phyloP scores from a whole-genome alignment of 2,888 invertebrate genomes.

The Cryptophagus acutangulus region DNA sequence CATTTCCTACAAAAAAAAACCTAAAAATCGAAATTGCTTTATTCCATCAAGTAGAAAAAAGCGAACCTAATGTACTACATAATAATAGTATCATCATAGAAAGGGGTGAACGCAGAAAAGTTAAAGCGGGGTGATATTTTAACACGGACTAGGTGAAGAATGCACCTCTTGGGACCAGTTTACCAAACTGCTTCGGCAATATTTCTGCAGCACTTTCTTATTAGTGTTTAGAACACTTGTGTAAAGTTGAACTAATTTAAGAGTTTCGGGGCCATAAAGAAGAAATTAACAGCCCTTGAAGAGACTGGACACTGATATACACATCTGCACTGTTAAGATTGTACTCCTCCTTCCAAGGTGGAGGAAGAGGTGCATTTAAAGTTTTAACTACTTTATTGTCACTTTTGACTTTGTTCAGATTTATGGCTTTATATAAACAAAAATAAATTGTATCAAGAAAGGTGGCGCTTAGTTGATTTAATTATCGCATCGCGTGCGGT shows the following conservation, averaged over 20 bases:
- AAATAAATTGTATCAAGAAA: too few species aligned
- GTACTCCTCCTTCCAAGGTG: too few species aligned
- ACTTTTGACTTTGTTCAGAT: too few species aligned
- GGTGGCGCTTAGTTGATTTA: too few species aligned
- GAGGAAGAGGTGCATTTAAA: too few species aligned
- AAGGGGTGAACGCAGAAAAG: conserved; percentile 27
- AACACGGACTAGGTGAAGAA: conserved; percentile 36
- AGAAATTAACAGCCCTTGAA: conserved; percentile 47
- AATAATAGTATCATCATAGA: conserved; percentile 23
- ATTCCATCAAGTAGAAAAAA: too few species aligned
- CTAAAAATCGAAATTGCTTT: too few species aligned
- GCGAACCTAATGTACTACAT: conserved; percentile 21
- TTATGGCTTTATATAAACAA: too few species aligned
- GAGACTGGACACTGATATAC: conserved; percentile 43
- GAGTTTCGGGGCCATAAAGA: conserved; percentile 48
- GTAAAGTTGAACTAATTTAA: conserved; percentile 49
- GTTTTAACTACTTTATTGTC: conserved; percentile 36
- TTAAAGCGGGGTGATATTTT: conserved; percentile 38
- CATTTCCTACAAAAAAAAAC: too few species aligned
- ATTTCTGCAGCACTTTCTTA: conserved; percentile 47
- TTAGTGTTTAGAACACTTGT: conserved; percentile 47
- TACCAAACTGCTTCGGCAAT: conserved; percentile 39
- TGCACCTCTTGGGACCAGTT: conserved; percentile 41
- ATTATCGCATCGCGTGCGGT: too few species aligned
- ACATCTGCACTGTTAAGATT: conserved; percentile 37